Conservation (phyloP, 2,113 vertebrate genomes). For the Uria lomvia region DNA sequence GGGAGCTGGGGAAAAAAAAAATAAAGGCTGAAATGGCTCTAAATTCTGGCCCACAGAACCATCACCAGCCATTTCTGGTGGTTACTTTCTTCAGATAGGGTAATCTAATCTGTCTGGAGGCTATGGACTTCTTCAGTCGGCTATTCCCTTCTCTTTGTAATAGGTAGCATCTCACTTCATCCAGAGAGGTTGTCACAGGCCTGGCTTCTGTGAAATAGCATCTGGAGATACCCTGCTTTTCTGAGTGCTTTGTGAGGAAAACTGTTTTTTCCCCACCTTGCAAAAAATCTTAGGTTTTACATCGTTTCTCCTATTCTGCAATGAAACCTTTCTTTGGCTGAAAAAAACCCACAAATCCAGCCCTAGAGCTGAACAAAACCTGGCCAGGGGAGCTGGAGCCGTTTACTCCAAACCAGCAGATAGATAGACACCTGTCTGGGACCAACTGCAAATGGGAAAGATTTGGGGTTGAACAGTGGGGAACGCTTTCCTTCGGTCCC, state of each 20-base stretch:
- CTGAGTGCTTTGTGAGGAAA: neutral
- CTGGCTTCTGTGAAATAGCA: neutral
- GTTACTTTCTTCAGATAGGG: neutral
- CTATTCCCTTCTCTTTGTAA: neutral
- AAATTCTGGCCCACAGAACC: neutral
- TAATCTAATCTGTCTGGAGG: constrained; percentile 28
- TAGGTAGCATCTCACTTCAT: neutral
- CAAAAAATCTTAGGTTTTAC: neutral
- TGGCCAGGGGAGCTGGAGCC: neutral
- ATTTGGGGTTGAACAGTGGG: neutral
- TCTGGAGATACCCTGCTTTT: neutral
- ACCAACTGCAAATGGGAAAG: neutral
- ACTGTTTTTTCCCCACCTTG: neutral
- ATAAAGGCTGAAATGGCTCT: neutral
- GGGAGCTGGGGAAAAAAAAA: neutral
- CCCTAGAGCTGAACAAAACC: neutral
- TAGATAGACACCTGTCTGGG: neutral
- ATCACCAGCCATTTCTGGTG: neutral
- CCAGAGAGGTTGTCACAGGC: neutral
- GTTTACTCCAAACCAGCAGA: neutral
- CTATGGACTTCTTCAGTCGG: neutral
- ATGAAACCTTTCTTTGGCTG: neutral
- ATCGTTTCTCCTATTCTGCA: neutral
- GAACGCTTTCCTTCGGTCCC: neutral
- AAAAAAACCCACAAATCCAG: neutral